A percentile compares a stretch with the other conserved stretches of the same genome.
Evolutionary conservation across 2,888 invertebrate species (phyloP).

Genomic region (Meiosimyza decipiens): DNA sequence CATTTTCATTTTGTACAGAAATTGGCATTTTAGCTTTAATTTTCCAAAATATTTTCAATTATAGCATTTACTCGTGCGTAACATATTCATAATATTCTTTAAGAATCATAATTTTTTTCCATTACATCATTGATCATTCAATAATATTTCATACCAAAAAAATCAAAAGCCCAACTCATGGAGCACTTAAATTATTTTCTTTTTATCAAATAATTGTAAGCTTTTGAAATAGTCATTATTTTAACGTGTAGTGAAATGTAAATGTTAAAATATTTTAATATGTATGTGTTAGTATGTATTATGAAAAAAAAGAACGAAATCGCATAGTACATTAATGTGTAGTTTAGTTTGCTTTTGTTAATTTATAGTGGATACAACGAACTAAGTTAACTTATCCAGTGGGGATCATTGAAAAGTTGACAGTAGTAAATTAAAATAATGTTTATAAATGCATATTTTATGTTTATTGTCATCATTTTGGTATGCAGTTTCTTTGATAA

Average conservation of each 20-base stretch:
- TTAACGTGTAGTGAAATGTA: not conserved
- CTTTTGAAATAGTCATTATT: constrained; percentile 20
- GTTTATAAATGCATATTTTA: too few relatives aligned
- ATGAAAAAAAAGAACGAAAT: not conserved
- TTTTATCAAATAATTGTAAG: constrained; percentile 17
- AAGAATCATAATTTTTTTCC: not conserved
- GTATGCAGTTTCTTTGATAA: too few relatives aligned
- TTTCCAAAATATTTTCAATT: constrained; percentile 9
- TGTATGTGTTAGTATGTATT: constrained; percentile 17
- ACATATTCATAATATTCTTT: not conserved
- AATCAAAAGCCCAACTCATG: constrained; percentile 20
- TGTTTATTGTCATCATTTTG: too few relatives aligned
- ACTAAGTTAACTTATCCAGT: too few relatives aligned
- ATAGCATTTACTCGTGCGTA: constrained; percentile 3
- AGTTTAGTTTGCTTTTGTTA: too few relatives aligned
- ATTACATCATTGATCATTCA: constrained; percentile 13
- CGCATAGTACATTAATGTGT: not conserved
- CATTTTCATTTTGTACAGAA: not conserved
- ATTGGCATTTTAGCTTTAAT: constrained; percentile 11
- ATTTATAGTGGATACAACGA: too few relatives aligned
- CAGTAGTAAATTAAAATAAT: too few relatives aligned
- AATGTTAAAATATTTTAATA: constrained; percentile 7
- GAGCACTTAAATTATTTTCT: constrained; percentile 14
- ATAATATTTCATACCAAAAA: not conserved
- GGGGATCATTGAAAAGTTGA: too few relatives aligned